Percentiles rank a stretch among this genome's conserved stretches.
These are phyloP conservation scores for Busseola fusca DNA, from an alignment of 2,888 invertebrate species.

Conservation along the genomic window DNA sequence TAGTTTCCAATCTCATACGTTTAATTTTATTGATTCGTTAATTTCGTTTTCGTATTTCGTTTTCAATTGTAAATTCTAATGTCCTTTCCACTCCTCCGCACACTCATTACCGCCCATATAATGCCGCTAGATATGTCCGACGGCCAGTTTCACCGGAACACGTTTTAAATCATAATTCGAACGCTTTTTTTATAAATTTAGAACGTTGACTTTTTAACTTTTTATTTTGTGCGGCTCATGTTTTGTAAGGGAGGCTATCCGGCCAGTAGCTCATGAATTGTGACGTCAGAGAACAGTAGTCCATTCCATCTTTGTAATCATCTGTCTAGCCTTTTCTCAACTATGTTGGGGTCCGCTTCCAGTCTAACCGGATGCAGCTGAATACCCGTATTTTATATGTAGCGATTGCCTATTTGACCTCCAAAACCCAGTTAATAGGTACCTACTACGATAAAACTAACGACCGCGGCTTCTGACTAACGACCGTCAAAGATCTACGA, in stretches of 20 bases:
- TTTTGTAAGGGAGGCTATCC: constrained; percentile 50
- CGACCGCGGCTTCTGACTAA: background rate
- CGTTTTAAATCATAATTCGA: constrained; percentile 89
- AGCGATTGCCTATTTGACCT: no score
- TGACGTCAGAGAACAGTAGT: constrained; percentile 46
- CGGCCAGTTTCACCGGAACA: constrained; percentile 89
- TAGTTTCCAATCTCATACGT: background rate
- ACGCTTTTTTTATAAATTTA: constrained; percentile 81
- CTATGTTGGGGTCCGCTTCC: background rate
- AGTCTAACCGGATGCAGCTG: background rate
- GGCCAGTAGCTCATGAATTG: constrained; percentile 50
- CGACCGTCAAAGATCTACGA: background rate
- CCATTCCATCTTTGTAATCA: background rate
- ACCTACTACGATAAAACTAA: no score
- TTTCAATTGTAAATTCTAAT: constrained; percentile 42
- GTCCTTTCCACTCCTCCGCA: constrained; percentile 75
- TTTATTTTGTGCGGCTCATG: constrained; percentile 64
- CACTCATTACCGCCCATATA: constrained; percentile 87
- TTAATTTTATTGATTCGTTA: background rate
- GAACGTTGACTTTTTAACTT: constrained; percentile 84
- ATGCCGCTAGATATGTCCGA: constrained; percentile 87
- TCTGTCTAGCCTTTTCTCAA: background rate
- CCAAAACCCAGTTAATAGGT: no score
- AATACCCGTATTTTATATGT: background rate
- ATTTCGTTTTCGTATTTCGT: background rate